Conservation (phyloP, 1,140 invertebrate genomes). For the Drosophila triauraria region DNA sequence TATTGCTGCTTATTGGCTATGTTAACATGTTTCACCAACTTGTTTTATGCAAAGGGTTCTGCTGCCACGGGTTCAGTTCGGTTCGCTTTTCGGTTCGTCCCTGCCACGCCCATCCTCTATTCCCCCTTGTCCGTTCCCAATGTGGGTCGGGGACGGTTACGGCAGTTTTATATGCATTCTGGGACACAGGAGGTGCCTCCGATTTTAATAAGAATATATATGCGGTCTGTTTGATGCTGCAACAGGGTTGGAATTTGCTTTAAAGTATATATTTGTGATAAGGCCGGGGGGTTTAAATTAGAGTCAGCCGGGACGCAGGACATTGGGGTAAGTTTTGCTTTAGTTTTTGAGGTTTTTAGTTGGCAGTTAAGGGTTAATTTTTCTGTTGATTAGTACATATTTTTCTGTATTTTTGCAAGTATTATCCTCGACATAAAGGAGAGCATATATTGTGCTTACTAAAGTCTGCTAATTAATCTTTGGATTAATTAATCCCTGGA, state of each 20-base stretch:
- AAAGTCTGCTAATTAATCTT: too few relatives aligned
- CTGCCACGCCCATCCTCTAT: slow-evolving; percentile 4
- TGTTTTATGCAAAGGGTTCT: slow-evolving; percentile 74
- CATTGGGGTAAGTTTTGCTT: slow-evolving; percentile 7
- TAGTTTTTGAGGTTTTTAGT: slow-evolving; percentile 5
- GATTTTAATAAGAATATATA: slow-evolving; percentile 81
- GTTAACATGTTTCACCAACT: slow-evolving; percentile 83
- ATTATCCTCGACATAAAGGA: too few relatives aligned
- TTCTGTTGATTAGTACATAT: too few relatives aligned
- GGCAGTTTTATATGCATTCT: slow-evolving; percentile 76
- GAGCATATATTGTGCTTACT: too few relatives aligned
- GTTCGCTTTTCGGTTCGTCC: slow-evolving; percentile 3
- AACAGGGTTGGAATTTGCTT: slow-evolving; percentile 18
- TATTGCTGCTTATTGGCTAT: slow-evolving; percentile 83
- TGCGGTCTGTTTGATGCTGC: slow-evolving; percentile 75
- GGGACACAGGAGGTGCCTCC: slow-evolving; percentile 65
- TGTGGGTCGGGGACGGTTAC: slow-evolving; percentile 23
- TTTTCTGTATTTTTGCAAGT: too few relatives aligned
- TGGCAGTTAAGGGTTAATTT: too few relatives aligned
- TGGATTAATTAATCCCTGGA: not conserved
- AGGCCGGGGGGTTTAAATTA: slow-evolving; percentile 23
- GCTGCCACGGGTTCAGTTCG: slow-evolving; percentile 14
- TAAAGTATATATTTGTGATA: slow-evolving; percentile 15
- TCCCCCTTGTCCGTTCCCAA: slow-evolving; percentile 8
- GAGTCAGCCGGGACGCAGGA: slow-evolving; percentile 1